A percentile compares a stretch with the other conserved stretches of the same genome.
These are phyloP conservation scores for Actinernus sp. DNA, from an alignment of 92 coral and sea anemone genomes.

Conservation along the genomic window DNA sequence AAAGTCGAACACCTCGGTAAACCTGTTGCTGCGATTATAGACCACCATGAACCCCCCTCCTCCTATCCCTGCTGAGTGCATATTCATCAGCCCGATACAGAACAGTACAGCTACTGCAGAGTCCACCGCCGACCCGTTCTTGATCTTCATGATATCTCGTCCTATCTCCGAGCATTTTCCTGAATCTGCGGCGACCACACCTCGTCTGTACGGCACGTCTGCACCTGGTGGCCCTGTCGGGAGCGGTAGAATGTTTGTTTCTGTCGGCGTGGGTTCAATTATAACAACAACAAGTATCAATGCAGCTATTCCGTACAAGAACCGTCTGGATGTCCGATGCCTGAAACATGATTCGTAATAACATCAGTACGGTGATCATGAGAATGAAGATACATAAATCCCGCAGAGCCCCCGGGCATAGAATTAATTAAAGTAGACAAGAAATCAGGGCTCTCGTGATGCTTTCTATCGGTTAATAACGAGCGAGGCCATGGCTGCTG, in stretches of 20 bases:
- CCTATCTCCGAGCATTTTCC: constrained; percentile 78
- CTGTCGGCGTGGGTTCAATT: neutral
- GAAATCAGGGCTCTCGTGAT: too few relatives aligned
- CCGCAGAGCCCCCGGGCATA: too few relatives aligned
- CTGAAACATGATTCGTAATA: neutral
- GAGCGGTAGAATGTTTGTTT: constrained; percentile 21
- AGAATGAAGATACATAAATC: too few relatives aligned
- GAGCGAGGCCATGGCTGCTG: too few relatives aligned
- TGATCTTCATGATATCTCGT: constrained; percentile 72
- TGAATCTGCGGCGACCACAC: constrained; percentile 78
- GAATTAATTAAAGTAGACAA: too few relatives aligned
- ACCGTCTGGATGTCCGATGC: neutral
- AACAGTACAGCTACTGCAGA: constrained; percentile 83
- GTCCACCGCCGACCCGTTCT: constrained; percentile 90
- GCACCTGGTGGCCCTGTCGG: constrained; percentile 57
- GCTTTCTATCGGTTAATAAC: too few relatives aligned
- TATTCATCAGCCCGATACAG: constrained; percentile 92
- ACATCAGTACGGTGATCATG: too few relatives aligned
- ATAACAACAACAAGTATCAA: constrained; percentile 1
- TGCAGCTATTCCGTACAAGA: neutral
- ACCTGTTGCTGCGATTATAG: constrained; percentile 45
- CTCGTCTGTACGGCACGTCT: constrained; percentile 72
- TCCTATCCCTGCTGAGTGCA: constrained; percentile 98
- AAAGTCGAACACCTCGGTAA: constrained; percentile 74
- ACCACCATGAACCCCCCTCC: constrained; percentile 98